Conservation (phyloP, 2,797 vertebrate species). For the Clamator glandarius region DNA sequence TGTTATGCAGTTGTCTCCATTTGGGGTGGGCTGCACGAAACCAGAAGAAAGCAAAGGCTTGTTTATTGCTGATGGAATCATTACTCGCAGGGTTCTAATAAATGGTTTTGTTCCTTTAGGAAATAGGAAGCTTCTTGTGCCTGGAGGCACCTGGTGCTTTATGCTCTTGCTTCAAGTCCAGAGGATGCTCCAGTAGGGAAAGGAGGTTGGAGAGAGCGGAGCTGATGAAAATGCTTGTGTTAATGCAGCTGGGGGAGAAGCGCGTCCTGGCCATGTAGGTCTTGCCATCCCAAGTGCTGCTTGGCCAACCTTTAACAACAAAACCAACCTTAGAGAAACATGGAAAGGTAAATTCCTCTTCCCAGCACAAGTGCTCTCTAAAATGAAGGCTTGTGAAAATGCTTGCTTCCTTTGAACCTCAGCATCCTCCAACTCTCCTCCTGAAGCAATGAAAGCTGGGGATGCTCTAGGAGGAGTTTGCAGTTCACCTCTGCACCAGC, state of each 20-base stretch:
- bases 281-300: neutral
- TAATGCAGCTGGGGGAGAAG: neutral
- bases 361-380: neutral
- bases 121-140: neutral
- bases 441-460: neutral
- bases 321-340: neutral
- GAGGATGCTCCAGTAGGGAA: neutral
- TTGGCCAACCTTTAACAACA: neutral
- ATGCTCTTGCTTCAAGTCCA: neutral
- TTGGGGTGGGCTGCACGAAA: neutral
- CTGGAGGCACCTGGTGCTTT: neutral
- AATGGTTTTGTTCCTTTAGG: neutral
- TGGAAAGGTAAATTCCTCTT: neutral
- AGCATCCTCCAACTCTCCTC: neutral
- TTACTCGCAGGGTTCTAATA: neutral
- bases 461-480: neutral
- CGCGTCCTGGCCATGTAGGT: accelerated
- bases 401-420: neutral
- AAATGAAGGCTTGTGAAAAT: neutral
- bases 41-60: neutral
- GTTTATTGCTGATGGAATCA: neutral
- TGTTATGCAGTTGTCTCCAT: neutral
- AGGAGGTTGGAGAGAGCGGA: neutral
- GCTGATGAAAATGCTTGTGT: neutral
- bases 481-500: neutral